Percentiles rank a stretch among this genome's conserved stretches.
Conservation (phyloP, 2,113 vertebrate species). For the Pseudorhombus dupliciocellatus region DNA sequence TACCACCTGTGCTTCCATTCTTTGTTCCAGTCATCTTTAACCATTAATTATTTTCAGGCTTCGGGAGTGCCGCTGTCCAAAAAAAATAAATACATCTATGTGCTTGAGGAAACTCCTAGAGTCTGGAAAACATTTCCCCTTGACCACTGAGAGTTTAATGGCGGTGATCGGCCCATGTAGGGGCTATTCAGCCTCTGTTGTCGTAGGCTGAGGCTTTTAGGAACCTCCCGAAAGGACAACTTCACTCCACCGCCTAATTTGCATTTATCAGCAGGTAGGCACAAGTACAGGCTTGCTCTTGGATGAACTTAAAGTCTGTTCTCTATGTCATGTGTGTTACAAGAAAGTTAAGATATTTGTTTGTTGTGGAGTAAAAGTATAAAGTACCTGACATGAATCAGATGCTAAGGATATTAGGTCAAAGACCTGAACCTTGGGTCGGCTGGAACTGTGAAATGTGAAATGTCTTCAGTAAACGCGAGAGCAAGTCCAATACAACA, state of each 20-base stretch:
- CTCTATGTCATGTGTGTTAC: no score
- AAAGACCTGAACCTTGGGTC: no score
- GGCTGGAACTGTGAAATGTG: no score
- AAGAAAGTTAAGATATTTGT: no score
- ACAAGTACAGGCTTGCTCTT: no score
- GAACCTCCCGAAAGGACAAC: slow-evolving; percentile 60
- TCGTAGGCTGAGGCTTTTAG: slow-evolving; percentile 55
- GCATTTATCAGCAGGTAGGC: no score
- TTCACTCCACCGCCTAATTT: slow-evolving; percentile 37
- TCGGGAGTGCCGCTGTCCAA: slow-evolving; percentile 38
- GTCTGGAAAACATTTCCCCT: slow-evolving; percentile 75
- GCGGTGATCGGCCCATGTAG: slow-evolving; percentile 35
- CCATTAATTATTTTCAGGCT: slow-evolving; percentile 71
- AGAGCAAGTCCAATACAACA: no score
- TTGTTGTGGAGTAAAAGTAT: no score
- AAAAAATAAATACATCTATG: slow-evolving; percentile 21
- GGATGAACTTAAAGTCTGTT: no score
- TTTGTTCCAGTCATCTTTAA: slow-evolving; percentile 62
- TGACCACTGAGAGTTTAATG: slow-evolving; percentile 59
- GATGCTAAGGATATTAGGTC: no score
- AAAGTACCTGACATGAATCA: no score
- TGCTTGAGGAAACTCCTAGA: slow-evolving; percentile 55
- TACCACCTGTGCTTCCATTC: slow-evolving; percentile 73
- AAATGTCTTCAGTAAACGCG: no score
- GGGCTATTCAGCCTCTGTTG: slow-evolving; percentile 44